Percentiles rank a stretch among this genome's conserved stretches.
Conservation (phyloP, 1,140 invertebrate genomes). For the Drosophila neocordata region DNA sequence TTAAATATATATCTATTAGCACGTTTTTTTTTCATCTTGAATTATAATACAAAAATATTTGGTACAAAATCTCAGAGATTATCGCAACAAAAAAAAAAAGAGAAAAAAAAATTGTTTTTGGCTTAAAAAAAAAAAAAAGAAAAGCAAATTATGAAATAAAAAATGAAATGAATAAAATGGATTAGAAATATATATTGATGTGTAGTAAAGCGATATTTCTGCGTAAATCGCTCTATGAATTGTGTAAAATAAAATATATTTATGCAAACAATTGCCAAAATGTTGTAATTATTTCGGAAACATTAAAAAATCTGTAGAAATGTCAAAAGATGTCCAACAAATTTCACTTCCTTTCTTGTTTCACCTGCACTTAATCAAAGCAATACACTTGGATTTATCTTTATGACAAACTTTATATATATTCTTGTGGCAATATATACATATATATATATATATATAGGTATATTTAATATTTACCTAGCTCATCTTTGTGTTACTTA, state of each 20-base stretch:
- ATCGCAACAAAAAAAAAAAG: slow-evolving; percentile 15
- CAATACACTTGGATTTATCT: no score
- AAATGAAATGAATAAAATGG: neutral
- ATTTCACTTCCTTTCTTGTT: no score
- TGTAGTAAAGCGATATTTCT: neutral
- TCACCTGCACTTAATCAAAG: no score
- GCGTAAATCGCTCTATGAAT: no score
- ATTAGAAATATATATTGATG: neutral
- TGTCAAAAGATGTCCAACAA: no score
- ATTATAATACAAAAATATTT: slow-evolving; percentile 31
- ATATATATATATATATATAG: no score
- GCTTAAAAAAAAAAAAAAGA: neutral
- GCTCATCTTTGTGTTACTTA: neutral
- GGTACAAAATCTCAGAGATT: slow-evolving; percentile 59
- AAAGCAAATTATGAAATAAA: neutral
- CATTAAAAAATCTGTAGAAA: no score
- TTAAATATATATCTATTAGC: slow-evolving; percentile 10
- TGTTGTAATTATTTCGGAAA: no score
- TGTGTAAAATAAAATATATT: slow-evolving; percentile 5
- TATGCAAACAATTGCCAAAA: neutral
- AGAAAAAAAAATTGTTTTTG: slow-evolving; percentile 19
- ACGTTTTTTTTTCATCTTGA: slow-evolving; percentile 14
- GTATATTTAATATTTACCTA: neutral
- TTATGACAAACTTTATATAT: no score
- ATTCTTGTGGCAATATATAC: no score